A percentile compares a stretch with the other conserved stretches of the same genome.
Conservation (phyloP, 2,797 vertebrate genomes). For the Bryconaethiops microstoma region DNA sequence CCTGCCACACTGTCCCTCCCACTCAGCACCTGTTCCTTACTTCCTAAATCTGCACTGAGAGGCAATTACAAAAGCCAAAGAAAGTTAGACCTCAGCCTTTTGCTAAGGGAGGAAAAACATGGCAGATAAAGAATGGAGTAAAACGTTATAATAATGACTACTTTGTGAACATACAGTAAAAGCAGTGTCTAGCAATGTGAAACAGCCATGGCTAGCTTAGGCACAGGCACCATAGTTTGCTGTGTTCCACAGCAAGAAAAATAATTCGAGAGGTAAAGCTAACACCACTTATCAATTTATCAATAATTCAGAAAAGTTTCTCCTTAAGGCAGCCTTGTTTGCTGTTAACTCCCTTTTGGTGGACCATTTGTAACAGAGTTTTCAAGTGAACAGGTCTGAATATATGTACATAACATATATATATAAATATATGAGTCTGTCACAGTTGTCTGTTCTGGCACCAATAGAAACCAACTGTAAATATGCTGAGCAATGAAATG, state of each 20-base stretch:
- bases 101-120: constrained; percentile 17
- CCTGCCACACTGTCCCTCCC: constrained; percentile 55
- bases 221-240: neutral
- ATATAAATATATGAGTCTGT: too few relatives aligned
- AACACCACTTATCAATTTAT: too few relatives aligned
- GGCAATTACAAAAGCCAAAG: constrained; percentile 51
- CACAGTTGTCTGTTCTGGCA: too few relatives aligned
- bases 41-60: constrained; percentile 56
- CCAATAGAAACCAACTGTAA: too few relatives aligned
- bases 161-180: neutral
- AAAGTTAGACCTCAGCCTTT: constrained; percentile 37
- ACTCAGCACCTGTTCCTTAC: constrained; percentile 64
- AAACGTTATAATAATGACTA: neutral
- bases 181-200: neutral
- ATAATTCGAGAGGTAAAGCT: neutral
- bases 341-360: too few relatives aligned
- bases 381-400: too few relatives aligned
- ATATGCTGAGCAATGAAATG: neutral
- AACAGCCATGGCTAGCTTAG: neutral
- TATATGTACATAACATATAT: too few relatives aligned
- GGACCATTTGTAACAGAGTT: too few relatives aligned
- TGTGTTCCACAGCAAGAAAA: neutral
- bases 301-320: too few relatives aligned
- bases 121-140: constrained; percentile 4
- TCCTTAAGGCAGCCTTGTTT: too few relatives aligned